phyloP scores from a whole-genome alignment of 2,113 vertebrate species.

The Cyanoramphus novaezelandiae region DNA sequence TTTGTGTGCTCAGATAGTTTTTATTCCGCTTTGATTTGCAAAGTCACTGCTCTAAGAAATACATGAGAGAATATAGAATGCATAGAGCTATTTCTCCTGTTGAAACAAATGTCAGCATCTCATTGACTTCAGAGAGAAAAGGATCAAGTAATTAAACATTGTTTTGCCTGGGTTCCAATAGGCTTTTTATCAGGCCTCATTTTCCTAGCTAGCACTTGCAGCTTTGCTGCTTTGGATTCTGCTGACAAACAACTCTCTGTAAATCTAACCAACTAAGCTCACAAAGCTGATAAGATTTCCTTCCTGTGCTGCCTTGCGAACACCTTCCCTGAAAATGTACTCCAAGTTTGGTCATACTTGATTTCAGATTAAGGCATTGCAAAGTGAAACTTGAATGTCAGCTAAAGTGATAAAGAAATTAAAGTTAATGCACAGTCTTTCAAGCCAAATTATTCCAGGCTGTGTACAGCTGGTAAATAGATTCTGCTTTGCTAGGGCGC shows the following conservation, averaged over 20 bases:
- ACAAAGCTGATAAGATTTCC: constrained; percentile 48
- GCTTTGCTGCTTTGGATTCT: constrained; percentile 9
- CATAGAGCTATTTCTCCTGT: neutral
- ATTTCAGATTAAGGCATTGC: neutral
- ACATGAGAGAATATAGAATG: neutral
- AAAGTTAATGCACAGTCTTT: neutral
- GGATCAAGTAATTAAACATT: neutral
- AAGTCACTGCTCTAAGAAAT: neutral
- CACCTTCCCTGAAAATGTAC: neutral
- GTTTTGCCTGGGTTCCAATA: constrained; percentile 20
- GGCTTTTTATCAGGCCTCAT: constrained; percentile 6
- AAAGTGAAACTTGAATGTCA: neutral
- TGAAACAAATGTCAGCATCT: constrained; percentile 6
- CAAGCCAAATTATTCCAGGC: neutral
- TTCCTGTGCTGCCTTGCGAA: constrained; percentile 26
- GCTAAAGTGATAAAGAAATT: neutral
- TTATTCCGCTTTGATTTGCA: constrained; percentile 15
- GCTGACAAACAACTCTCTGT: constrained; percentile 3
- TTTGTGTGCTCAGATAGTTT: neutral
- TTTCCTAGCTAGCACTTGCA: constrained; percentile 1
- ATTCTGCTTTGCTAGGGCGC: neutral
- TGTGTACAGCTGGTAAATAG: neutral
- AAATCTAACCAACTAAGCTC: constrained; percentile 15
- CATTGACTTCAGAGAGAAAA: constrained; percentile 15
- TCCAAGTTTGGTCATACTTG: neutral